Evolutionary conservation across 2,797 vertebrate species (phyloP).

Genomic region (Rhinophrynus dorsalis): DNA sequence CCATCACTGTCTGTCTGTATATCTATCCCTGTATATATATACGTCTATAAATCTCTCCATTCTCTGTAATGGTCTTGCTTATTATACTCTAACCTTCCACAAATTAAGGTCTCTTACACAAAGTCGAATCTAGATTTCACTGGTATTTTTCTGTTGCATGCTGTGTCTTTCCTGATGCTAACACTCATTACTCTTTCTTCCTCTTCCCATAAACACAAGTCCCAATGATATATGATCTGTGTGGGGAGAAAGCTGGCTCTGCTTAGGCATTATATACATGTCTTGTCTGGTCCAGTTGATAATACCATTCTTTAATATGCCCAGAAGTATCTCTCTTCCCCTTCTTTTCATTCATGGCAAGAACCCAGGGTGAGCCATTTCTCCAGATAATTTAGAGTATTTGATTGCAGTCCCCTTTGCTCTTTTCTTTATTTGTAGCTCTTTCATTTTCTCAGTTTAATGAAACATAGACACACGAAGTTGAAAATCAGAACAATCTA

Average conservation of each 20-base stretch:
- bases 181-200: conserved; percentile 42
- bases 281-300: conserved; percentile 47
- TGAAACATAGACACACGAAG: conserved; percentile 40
- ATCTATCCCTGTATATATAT: background rate
- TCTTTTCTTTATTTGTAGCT: conserved; percentile 36
- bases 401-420: conserved; percentile 30
- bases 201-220: conserved; percentile 32
- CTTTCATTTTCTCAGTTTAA: conserved; percentile 43
- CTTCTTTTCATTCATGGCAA: conserved; percentile 45
- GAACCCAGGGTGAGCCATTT: conserved; percentile 31
- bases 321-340: conserved; percentile 41
- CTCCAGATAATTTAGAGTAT: conserved; percentile 42
- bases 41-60: background rate
- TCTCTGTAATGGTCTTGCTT: background rate
- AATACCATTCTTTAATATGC: conserved; percentile 47
- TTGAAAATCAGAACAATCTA: conserved; percentile 46
- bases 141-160: conserved; percentile 43
- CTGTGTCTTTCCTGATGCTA: conserved; percentile 36
- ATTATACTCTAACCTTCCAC: conserved; percentile 16
- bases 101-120: conserved; percentile 19
- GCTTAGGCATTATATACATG: conserved; percentile 49
- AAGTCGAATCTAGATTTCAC: conserved; percentile 32
- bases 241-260: conserved; percentile 39
- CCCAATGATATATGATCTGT: conserved; percentile 44
- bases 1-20: background rate